Evolutionary conservation across 2,113 vertebrate species (phyloP).

Genomic region (Galemys pyrenaicus): DNA sequence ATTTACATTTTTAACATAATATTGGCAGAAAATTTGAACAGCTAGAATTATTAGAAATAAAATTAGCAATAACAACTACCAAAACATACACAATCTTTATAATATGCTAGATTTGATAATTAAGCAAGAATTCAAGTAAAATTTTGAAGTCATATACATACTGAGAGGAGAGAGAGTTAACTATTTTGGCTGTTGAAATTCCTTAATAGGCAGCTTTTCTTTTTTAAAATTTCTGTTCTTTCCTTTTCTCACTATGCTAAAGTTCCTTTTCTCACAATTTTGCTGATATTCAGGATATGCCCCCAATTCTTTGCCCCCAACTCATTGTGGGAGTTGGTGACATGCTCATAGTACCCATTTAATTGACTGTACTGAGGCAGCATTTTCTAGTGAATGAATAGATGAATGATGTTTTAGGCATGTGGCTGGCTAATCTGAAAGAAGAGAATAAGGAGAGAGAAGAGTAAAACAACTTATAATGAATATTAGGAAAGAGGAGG

Average conservation of each 20-base stretch:
- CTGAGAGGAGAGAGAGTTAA: background rate
- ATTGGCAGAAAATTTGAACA: background rate
- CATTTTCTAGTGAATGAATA: background rate
- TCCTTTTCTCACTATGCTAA: background rate
- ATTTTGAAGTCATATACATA: background rate
- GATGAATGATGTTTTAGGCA: background rate
- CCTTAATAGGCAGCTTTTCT: background rate
- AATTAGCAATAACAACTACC: background rate
- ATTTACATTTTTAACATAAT: background rate
- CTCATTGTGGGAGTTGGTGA: background rate
- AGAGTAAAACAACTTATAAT: background rate
- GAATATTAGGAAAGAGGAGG: background rate
- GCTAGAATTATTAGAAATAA: background rate
- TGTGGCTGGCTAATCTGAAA: background rate
- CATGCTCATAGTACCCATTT: background rate
- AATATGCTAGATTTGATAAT: background rate
- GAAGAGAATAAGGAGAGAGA: background rate
- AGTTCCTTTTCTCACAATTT: background rate
- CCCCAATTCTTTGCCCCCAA: background rate
- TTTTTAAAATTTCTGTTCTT: background rate
- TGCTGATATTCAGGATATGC: background rate
- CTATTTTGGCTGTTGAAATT: slow-evolving; percentile 4
- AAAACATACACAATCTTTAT: background rate
- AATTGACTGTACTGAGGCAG: background rate
- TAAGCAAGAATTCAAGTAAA: background rate